These are phyloP conservation scores for Chloebia gouldiae DNA, from an alignment of 2,113 vertebrate genomes.

Conservation along the genomic window DNA sequence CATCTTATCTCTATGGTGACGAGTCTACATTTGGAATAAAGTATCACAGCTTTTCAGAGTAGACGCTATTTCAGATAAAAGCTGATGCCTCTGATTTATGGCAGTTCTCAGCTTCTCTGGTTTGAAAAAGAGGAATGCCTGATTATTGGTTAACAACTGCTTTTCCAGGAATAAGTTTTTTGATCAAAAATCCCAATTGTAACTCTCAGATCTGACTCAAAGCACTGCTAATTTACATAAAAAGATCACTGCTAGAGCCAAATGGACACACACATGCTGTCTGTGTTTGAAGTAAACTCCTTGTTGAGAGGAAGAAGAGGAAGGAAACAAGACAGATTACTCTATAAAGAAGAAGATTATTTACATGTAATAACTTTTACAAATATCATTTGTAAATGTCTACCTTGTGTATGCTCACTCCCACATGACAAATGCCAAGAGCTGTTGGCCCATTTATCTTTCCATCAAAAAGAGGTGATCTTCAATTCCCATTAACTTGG, in stretches of 20 bases:
- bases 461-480: background rate
- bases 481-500: background rate
- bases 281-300: background rate
- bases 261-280: background rate
- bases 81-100: background rate
- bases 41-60: background rate
- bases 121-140: background rate
- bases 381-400: background rate
- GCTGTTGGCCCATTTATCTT: background rate
- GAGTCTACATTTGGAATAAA: conserved; percentile 46
- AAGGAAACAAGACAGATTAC: background rate
- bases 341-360: background rate
- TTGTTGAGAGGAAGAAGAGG: background rate
- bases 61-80: conserved; percentile 16
- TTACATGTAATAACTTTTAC: background rate
- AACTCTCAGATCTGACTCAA: background rate
- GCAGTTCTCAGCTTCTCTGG: background rate
- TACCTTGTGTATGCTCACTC: background rate
- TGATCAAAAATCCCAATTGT: background rate
- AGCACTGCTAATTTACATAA: background rate
- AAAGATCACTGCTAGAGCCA: background rate
- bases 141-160: background rate
- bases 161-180: background rate
- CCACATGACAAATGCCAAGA: background rate
- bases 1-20: conserved; percentile 63